These are phyloP conservation scores for Sorex maritimensis DNA, from an alignment of 2,797 vertebrate genomes.

Conservation along the genomic window DNA sequence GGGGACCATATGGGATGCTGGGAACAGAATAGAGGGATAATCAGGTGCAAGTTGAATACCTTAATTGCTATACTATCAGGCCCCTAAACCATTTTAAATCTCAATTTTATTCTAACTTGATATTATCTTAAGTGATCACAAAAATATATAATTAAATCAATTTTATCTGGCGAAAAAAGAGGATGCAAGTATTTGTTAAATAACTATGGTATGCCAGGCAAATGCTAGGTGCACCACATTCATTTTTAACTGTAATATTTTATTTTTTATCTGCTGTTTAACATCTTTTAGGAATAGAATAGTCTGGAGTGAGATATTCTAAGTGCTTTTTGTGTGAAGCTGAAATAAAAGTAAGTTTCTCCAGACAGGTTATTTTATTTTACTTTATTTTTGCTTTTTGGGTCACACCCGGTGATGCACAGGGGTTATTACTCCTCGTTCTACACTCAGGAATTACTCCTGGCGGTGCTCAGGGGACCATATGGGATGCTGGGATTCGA, in stretches of 20 bases:
- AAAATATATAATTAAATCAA: slow-evolving; percentile 59
- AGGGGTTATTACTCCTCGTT: too few relatives aligned
- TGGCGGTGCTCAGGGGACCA: too few relatives aligned
- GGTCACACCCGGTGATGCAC: too few relatives aligned
- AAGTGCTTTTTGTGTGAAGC: slow-evolving; percentile 34
- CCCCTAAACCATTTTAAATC: not conserved
- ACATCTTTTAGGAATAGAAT: slow-evolving; percentile 33
- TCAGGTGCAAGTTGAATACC: too few relatives aligned
- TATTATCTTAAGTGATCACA: slow-evolving; percentile 44
- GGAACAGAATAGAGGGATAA: too few relatives aligned
- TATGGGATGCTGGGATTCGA: too few relatives aligned
- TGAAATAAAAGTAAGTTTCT: slow-evolving; percentile 8
- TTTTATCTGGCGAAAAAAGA: slow-evolving; percentile 57
- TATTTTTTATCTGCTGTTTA: slow-evolving; percentile 24
- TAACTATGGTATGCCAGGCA: slow-evolving; percentile 13
- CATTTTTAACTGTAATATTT: slow-evolving; percentile 17
- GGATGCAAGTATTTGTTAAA: slow-evolving; percentile 57
- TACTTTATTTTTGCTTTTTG: too few relatives aligned
- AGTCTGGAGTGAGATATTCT: slow-evolving; percentile 22
- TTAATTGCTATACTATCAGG: not conserved
- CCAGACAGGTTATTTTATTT: not conserved
- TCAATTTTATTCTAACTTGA: slow-evolving; percentile 63
- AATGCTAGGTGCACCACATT: slow-evolving; percentile 49
- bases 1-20: too few relatives aligned
- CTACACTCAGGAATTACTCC: too few relatives aligned